phyloP scores from a whole-genome alignment of 2,797 vertebrate species.

The Gymnothorax reevesii region DNA sequence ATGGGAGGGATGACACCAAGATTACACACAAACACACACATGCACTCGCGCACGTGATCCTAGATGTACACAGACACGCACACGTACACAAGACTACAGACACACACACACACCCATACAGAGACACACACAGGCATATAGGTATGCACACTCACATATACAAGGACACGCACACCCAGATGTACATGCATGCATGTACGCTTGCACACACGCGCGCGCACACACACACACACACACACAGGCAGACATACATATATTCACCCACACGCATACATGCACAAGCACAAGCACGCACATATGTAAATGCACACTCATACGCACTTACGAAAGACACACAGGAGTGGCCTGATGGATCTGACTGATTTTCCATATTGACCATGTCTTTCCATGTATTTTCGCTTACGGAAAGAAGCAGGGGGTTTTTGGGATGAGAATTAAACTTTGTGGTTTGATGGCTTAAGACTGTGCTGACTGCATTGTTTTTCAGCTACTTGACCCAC shows the following conservation, averaged over 20 bases:
- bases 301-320: background rate
- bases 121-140: background rate
- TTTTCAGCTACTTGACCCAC: slow-evolving; percentile 8
- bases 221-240: background rate
- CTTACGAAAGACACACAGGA: background rate
- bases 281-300: background rate
- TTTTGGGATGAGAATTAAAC: background rate
- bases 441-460: background rate
- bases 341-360: background rate
- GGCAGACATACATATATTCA: background rate
- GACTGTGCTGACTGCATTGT: background rate
- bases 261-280: background rate
- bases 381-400: background rate
- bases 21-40: too few species aligned
- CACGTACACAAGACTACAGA: background rate
- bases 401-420: background rate
- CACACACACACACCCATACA: background rate
- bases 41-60: too few species aligned
- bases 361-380: background rate
- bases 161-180: background rate
- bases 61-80: too few species aligned
- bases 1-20: too few species aligned
- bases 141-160: background rate
- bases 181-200: background rate
- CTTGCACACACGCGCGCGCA: background rate